Evolutionary conservation across 1,140 invertebrate genomes (phyloP).

Genomic region (Sarcophaga peregrina): DNA sequence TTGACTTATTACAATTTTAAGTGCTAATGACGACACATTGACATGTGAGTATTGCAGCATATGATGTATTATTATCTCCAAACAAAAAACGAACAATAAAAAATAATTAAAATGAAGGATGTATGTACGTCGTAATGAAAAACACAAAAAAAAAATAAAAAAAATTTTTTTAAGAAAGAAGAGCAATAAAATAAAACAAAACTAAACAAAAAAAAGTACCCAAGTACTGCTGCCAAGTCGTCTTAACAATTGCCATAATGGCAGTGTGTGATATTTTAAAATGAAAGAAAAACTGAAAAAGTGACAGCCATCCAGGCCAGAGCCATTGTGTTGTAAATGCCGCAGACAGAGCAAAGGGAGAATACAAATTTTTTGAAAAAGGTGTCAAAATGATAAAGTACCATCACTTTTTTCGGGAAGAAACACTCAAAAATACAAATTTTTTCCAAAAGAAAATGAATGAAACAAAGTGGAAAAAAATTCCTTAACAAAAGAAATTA

Average conservation of each 20-base stretch:
- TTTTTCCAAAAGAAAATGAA: not conserved
- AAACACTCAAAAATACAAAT: not conserved
- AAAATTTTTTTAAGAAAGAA: too few species aligned
- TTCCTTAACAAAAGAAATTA: not conserved
- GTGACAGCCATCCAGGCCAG: not conserved
- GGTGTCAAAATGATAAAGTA: constrained; percentile 15
- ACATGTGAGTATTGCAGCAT: not conserved
- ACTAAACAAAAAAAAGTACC: too few species aligned
- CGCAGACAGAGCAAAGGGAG: not conserved
- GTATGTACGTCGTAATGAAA: not conserved
- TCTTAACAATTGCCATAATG: not conserved
- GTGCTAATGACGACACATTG: constrained; percentile 24
- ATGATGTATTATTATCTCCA: too few species aligned
- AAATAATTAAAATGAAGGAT: constrained; percentile 17
- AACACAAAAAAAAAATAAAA: too few species aligned
- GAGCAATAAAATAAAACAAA: too few species aligned
- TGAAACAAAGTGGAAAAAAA: not conserved
- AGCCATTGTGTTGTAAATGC: not conserved
- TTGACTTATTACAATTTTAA: constrained; percentile 7
- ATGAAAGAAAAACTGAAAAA: not conserved
- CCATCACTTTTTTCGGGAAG: not conserved
- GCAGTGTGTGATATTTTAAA: not conserved
- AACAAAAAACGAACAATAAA: not conserved
- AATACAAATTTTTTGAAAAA: not conserved
- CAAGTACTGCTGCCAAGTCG: too few species aligned